These are phyloP conservation scores for Stichodactyla helianthus DNA, from an alignment of 64 coral and sea anemone species.

Conservation along the genomic window DNA sequence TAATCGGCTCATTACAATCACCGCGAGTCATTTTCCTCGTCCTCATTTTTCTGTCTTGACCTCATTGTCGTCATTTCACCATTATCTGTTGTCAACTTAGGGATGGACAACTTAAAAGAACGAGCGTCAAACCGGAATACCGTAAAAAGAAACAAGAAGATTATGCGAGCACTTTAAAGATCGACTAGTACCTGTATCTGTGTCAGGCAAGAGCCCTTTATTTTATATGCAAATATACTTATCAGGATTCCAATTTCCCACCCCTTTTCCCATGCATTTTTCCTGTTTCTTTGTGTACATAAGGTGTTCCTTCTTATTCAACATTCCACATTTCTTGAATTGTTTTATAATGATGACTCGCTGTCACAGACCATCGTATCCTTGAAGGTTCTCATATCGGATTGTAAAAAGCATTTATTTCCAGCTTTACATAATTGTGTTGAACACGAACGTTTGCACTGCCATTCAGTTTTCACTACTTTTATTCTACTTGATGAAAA, in stretches of 20 bases:
- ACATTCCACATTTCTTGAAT: too few relatives aligned
- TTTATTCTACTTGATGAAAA: too few relatives aligned
- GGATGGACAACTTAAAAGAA: slow-evolving; percentile 98
- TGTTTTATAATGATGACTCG: too few relatives aligned
- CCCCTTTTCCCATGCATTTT: neutral
- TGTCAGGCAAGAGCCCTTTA: neutral
- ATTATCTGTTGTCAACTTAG: slow-evolving; percentile 34
- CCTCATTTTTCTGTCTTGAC: neutral
- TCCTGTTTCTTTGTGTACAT: neutral
- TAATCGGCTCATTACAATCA: too few relatives aligned
- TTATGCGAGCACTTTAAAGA: slow-evolving; percentile 84
- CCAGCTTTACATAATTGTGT: too few relatives aligned
- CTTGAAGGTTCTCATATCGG: too few relatives aligned
- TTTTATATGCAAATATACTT: neutral
- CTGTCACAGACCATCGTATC: too few relatives aligned
- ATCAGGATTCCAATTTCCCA: neutral
- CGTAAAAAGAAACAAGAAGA: slow-evolving; percentile 82
- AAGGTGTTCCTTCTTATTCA: too few relatives aligned
- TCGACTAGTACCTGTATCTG: slow-evolving; percentile 44
- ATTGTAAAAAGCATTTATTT: too few relatives aligned
- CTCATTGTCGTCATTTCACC: neutral
- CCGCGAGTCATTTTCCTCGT: too few relatives aligned
- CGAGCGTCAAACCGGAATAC: slow-evolving; percentile 89
- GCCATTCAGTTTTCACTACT: too few relatives aligned
- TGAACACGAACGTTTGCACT: too few relatives aligned